These are phyloP conservation scores for Sebastes minor DNA, from an alignment of 2,797 vertebrate species.

Conservation along the genomic window DNA sequence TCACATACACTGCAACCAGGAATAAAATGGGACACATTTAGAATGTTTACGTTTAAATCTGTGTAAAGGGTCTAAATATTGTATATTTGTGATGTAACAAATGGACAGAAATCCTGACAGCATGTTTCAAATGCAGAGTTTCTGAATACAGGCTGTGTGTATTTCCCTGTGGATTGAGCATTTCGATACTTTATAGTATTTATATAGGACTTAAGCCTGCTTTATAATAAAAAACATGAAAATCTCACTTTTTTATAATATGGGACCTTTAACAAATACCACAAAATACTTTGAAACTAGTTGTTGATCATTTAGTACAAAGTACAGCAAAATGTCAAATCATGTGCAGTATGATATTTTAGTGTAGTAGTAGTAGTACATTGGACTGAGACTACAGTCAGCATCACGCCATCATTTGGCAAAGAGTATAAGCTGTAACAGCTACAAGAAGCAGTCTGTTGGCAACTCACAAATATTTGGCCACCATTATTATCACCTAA, in stretches of 20 bases:
- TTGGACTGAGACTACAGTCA: neutral
- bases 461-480: constrained; percentile 19
- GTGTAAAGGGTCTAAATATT: too few species aligned
- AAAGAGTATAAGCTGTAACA: neutral
- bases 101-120: too few species aligned
- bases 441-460: neutral
- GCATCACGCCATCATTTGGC: neutral
- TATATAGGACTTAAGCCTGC: too few species aligned
- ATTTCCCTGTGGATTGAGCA: too few species aligned
- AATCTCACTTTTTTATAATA: neutral
- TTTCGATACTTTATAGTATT: too few species aligned
- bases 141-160: too few species aligned
- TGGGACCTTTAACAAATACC: neutral
- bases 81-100: too few species aligned
- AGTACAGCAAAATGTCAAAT: neutral
- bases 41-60: too few species aligned
- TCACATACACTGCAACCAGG: too few species aligned
- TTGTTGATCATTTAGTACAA: neutral
- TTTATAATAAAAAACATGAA: too few species aligned
- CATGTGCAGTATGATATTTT: neutral
- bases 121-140: too few species aligned
- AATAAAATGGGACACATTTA: too few species aligned
- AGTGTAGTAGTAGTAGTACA: neutral
- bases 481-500: neutral
- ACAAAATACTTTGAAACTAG: neutral